Conservation (phyloP, 1,140 invertebrate genomes). For the Plodia interpunctella region DNA sequence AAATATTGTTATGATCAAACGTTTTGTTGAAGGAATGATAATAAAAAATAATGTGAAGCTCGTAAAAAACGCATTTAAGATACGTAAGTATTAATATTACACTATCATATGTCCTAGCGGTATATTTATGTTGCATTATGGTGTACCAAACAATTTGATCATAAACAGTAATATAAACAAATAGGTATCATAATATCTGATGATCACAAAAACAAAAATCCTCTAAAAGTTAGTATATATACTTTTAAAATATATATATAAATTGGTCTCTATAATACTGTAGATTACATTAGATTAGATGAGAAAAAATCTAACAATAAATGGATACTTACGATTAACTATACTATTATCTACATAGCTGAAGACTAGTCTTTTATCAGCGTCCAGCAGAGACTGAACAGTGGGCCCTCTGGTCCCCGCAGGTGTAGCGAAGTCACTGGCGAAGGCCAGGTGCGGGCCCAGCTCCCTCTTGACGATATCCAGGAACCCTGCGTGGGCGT, state of each 20-base stretch:
- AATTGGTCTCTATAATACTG: too few relatives aligned
- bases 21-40: not conserved
- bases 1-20: not conserved
- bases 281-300: too few relatives aligned
- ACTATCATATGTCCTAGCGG: not conserved
- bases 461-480: constrained; percentile 80
- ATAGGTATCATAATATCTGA: too few relatives aligned
- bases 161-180: too few relatives aligned
- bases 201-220: too few relatives aligned
- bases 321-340: constrained; percentile 69
- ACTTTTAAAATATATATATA: too few relatives aligned
- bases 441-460: constrained; percentile 74
- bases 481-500: constrained; percentile 78
- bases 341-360: constrained; percentile 80
- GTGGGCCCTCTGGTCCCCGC: constrained; percentile 74
- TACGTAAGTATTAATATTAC: not conserved
- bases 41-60: not conserved
- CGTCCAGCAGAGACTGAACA: constrained; percentile 80
- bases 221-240: too few relatives aligned
- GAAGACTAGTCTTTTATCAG: constrained; percentile 80
- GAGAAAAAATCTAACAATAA: not conserved
- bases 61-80: constrained; percentile 1
- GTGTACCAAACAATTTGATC: too few relatives aligned
- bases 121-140: not conserved
- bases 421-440: constrained; percentile 63